A percentile compares a stretch with the other conserved stretches of the same genome.
These are phyloP conservation scores for Lonchura striata DNA, from an alignment of 2,113 vertebrate genomes.

Conservation along the genomic window DNA sequence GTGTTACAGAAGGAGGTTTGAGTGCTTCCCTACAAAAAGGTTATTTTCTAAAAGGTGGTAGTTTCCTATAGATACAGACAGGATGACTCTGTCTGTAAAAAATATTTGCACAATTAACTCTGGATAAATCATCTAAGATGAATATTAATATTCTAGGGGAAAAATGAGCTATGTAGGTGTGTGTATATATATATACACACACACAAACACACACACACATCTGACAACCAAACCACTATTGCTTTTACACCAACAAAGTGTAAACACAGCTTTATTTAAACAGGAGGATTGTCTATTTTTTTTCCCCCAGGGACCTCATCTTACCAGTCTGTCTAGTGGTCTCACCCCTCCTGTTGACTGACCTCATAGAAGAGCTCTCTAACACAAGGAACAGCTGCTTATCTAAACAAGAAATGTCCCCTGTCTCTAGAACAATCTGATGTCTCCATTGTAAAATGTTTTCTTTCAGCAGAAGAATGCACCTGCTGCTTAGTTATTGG, in stretches of 20 bases:
- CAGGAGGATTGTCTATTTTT: too few relatives aligned
- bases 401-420: neutral
- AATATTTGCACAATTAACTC: neutral
- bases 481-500: neutral
- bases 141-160: neutral
- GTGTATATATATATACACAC: fast-evolving
- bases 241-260: too few relatives aligned
- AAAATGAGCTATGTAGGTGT: neutral
- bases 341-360: neutral
- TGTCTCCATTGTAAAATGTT: neutral
- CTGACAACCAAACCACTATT: neutral
- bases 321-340: neutral
- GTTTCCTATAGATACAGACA: neutral
- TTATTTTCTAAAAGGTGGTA: neutral
- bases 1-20: neutral
- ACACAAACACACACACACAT: neutral
- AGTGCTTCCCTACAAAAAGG: neutral
- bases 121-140: neutral
- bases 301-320: neutral
- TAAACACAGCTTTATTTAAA: too few relatives aligned
- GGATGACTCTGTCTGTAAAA: neutral
- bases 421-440: neutral
- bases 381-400: neutral
- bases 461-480: neutral
- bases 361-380: neutral